Percentiles rank a stretch among this genome's conserved stretches.
Conservation (phyloP, 2,797 vertebrate species). For the Leptodactylus fallax region DNA sequence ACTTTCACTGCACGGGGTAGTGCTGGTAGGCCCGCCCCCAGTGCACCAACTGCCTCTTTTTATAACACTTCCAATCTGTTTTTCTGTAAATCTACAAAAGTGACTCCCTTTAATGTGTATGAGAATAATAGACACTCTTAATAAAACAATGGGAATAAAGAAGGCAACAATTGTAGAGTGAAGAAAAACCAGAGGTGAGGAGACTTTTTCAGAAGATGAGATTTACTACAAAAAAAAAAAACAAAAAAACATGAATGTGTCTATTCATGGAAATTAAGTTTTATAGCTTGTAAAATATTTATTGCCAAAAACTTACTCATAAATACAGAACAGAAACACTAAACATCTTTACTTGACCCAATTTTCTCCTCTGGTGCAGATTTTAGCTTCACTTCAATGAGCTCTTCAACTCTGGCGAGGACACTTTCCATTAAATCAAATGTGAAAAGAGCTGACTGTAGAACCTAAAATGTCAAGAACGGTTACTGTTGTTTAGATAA, state of each 20-base stretch:
- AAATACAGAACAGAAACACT: constrained; percentile 59
- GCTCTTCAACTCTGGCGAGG: constrained; percentile 89
- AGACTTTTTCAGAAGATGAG: background rate
- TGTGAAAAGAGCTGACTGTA: constrained; percentile 91
- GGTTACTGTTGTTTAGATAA: constrained; percentile 63
- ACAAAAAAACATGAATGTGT: background rate
- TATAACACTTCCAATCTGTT: too few species aligned
- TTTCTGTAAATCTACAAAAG: too few species aligned
- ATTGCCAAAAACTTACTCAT: constrained; percentile 31
- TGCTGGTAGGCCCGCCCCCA: too few species aligned
- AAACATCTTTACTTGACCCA: constrained; percentile 68
- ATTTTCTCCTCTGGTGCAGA: constrained; percentile 70
- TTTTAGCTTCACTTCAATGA: constrained; percentile 84
- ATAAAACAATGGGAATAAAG: background rate
- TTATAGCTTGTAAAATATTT: constrained; percentile 45
- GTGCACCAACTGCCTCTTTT: too few species aligned
- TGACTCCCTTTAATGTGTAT: too few species aligned
- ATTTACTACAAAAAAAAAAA: constrained; percentile 24
- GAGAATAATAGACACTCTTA: background rate
- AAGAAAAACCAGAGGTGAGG: background rate
- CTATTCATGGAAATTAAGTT: background rate
- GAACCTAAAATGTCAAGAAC: constrained; percentile 81
- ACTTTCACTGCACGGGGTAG: too few species aligned
- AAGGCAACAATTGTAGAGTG: background rate
- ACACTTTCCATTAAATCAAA: constrained; percentile 98